These are phyloP conservation scores for Bombus waltoni DNA, from an alignment of 1,140 invertebrate species.

Conservation along the genomic window DNA sequence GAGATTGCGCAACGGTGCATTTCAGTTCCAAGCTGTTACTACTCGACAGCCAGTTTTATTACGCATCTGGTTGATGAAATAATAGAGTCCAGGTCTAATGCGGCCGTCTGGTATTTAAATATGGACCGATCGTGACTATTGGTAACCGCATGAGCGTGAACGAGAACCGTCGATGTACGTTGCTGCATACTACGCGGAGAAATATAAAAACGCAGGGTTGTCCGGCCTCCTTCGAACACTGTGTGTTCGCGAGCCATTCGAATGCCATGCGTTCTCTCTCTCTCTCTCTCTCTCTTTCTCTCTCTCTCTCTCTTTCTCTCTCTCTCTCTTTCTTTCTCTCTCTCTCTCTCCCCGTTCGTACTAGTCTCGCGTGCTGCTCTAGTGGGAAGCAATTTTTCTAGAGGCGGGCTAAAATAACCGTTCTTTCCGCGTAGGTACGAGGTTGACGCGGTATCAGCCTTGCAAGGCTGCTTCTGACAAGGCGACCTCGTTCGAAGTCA, in stretches of 20 bases:
- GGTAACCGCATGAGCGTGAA: conserved; percentile 41
- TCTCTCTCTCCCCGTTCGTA: too few relatives aligned
- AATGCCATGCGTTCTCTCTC: conserved; percentile 47
- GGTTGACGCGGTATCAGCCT: conserved; percentile 56
- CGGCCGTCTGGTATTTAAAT: conserved; percentile 49
- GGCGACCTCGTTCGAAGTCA: conserved; percentile 57
- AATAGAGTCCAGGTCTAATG: conserved; percentile 54
- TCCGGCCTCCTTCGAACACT: background rate
- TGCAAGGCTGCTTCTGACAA: conserved; percentile 67
- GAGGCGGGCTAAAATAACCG: conserved; percentile 52
- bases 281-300: background rate
- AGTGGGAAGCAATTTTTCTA: conserved; percentile 59
- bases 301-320: conserved; percentile 26
- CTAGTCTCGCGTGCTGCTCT: background rate
- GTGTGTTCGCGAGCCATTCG: background rate
- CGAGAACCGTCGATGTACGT: conserved; percentile 38
- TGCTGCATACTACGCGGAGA: background rate
- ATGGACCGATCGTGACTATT: conserved; percentile 44
- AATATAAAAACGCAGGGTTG: conserved; percentile 47
- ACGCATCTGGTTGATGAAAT: conserved; percentile 60
- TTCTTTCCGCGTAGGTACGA: conserved; percentile 48
- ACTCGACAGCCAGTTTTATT: conserved; percentile 52
- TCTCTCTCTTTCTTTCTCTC: background rate
- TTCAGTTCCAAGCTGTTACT: conserved; percentile 28
- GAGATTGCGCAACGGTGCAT: conserved; percentile 30